Percentiles rank a stretch among this genome's conserved stretches.
Conservation (phyloP, 2,888 invertebrate genomes). For the Camponotus fellah region DNA sequence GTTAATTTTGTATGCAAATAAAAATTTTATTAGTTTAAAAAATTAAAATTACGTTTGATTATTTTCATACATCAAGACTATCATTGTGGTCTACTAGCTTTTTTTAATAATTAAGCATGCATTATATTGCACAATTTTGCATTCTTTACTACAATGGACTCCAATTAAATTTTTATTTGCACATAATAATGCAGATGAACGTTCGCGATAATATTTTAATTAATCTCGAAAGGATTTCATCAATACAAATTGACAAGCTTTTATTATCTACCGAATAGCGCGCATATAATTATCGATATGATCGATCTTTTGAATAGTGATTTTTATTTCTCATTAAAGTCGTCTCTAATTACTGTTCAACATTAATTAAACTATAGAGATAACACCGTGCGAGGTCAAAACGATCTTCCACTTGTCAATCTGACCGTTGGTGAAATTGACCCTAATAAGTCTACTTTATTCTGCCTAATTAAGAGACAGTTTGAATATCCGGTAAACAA, state of each 20-base stretch:
- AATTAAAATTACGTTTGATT: not conserved
- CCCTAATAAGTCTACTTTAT: constrained; percentile 45
- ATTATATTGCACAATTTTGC: not conserved
- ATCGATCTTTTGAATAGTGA: constrained; percentile 10
- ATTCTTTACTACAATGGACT: not conserved
- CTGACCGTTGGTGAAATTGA: constrained; percentile 47
- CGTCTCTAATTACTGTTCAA: constrained; percentile 26
- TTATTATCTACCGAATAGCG: not conserved
- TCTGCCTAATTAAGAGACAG: constrained; percentile 35
- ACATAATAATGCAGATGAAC: not conserved
- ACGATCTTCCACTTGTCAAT: constrained; percentile 53
- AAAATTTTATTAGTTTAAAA: constrained; percentile 1
- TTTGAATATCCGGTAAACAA: constrained; percentile 53
- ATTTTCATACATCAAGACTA: not conserved
- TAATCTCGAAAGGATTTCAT: constrained; percentile 16
- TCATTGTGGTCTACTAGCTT: not conserved
- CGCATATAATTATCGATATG: constrained; percentile 23
- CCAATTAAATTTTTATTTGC: constrained; percentile 15
- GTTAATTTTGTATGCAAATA: not conserved
- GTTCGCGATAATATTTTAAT: constrained; percentile 12
- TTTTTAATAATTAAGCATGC: not conserved
- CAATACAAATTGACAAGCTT: constrained; percentile 1
- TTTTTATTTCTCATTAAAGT: constrained; percentile 12
- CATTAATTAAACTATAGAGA: constrained; percentile 33
- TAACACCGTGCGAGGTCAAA: constrained; percentile 47